A percentile compares a stretch with the other conserved stretches of the same genome.
phyloP scores from a whole-genome alignment of 1,140 invertebrate species.

The Anastrepha obliqua region DNA sequence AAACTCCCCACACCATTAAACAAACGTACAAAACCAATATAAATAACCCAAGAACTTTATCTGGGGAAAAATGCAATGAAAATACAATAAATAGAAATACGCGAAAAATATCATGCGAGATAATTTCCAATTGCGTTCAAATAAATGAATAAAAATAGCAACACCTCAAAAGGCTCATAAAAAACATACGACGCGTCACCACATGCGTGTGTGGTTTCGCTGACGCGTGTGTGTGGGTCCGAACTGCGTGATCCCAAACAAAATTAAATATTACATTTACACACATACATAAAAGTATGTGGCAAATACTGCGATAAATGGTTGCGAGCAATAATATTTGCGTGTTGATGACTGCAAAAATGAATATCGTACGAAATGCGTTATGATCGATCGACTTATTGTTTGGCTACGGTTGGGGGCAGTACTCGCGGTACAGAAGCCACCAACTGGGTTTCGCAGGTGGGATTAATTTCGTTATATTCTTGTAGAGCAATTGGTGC shows the following conservation, averaged over 20 bases:
- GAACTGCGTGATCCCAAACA: constrained; percentile 48
- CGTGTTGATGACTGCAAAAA: constrained; percentile 74
- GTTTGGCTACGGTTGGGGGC: constrained; percentile 55
- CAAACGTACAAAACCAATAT: constrained; percentile 68
- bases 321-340: constrained; percentile 75
- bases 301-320: constrained; percentile 61
- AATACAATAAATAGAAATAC: not conserved
- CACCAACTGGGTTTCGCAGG: not conserved
- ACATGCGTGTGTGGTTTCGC: constrained; percentile 31
- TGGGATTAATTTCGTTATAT: not conserved
- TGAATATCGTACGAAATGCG: constrained; percentile 69
- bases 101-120: constrained; percentile 28
- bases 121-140: not conserved
- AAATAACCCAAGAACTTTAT: constrained; percentile 65
- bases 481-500: not conserved
- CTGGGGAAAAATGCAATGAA: constrained; percentile 36
- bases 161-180: constrained; percentile 60
- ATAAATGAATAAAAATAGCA: not conserved
- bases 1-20: constrained; percentile 5
- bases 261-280: constrained; percentile 1
- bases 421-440: not conserved
- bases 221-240: constrained; percentile 15
- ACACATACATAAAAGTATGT: not conserved
- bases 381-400: constrained; percentile 72
- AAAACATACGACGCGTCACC: constrained; percentile 61